Evolutionary conservation across 2,113 vertebrate species (phyloP).

Genomic region (Brachypteracias leptosomus): DNA sequence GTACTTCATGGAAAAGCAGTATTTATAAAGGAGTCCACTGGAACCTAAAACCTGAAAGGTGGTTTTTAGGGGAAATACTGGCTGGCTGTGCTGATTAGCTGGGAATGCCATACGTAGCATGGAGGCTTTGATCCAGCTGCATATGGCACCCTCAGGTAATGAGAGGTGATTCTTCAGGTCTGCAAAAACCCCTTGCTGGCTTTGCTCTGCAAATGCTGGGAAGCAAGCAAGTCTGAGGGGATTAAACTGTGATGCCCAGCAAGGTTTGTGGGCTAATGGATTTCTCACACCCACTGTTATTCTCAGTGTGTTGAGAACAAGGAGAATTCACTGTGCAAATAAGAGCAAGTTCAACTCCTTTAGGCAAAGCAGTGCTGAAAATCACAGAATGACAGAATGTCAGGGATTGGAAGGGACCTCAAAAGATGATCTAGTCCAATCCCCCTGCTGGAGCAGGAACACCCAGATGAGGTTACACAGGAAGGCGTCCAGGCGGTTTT

Average conservation of each 20-base stretch:
- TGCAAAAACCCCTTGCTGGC: not conserved
- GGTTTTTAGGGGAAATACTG: not conserved
- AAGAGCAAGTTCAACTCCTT: not conserved
- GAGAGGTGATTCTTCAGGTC: not conserved
- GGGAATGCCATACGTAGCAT: not conserved
- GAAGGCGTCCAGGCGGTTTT: too few relatives aligned
- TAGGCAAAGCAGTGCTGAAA: not conserved
- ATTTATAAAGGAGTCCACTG: not conserved
- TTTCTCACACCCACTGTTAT: not conserved
- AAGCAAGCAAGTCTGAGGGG: not conserved
- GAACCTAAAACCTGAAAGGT: not conserved
- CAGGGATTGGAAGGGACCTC: too few relatives aligned
- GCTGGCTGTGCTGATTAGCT: not conserved
- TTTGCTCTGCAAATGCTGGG: not conserved
- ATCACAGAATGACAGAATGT: too few relatives aligned
- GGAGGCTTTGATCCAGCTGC: not conserved
- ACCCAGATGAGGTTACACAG: too few relatives aligned
- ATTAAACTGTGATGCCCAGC: not conserved
- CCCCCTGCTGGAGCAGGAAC: too few relatives aligned
- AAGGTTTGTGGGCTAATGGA: not conserved
- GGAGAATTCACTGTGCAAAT: not conserved
- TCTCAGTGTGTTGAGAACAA: not conserved
- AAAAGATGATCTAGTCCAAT: too few relatives aligned
- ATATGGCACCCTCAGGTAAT: fast-evolving
- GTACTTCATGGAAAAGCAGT: not conserved